These are phyloP conservation scores for Psittacula echo DNA, from an alignment of 2,797 vertebrate species.

Conservation along the genomic window DNA sequence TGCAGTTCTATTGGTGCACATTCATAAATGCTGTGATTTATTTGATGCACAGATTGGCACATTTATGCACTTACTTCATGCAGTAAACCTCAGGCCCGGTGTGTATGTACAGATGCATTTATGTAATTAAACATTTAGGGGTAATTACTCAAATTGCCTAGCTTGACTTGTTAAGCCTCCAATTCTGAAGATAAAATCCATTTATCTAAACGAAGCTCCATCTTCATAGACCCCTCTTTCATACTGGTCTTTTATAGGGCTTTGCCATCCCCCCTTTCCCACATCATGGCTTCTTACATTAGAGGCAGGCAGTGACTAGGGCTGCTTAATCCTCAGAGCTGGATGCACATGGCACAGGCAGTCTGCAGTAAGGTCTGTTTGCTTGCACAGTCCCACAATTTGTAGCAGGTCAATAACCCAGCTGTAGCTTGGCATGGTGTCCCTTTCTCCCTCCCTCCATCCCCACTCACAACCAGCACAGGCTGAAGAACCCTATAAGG, in stretches of 20 bases:
- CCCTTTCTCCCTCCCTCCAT: neutral
- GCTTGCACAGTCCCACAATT: neutral
- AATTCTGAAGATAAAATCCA: neutral
- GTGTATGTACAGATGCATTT: neutral
- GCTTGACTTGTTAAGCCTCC: neutral
- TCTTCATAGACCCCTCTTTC: neutral
- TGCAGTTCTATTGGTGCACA: neutral
- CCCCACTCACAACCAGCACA: neutral
- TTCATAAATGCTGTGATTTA: neutral
- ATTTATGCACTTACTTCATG: neutral
- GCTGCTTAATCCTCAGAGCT: neutral
- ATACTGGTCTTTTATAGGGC: neutral
- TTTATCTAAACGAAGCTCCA: neutral
- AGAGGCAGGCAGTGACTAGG: neutral
- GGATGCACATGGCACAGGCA: fast-evolving
- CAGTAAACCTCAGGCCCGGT: neutral
- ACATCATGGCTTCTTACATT: fast-evolving
- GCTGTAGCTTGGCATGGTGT: neutral
- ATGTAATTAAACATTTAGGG: conserved; percentile 10
- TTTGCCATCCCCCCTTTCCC: neutral
- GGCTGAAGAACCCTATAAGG: neutral
- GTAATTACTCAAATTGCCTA: conserved; percentile 37
- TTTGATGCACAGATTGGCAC: neutral
- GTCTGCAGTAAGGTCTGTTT: neutral
- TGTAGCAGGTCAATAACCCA: neutral